phyloP scores from a whole-genome alignment of 2,888 invertebrate species.

The Lutraria lutraria region DNA sequence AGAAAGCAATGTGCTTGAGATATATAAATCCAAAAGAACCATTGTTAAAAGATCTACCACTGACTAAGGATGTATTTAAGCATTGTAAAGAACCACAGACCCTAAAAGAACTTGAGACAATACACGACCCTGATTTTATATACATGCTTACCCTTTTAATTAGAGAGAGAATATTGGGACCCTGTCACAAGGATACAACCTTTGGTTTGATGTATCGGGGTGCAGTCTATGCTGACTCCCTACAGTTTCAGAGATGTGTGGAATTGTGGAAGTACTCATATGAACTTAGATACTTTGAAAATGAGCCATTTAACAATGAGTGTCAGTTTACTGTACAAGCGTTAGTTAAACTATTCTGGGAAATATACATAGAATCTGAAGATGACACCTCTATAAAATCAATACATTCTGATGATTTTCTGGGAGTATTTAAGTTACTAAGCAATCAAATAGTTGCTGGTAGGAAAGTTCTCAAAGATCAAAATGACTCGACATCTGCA shows the following conservation, averaged over 20 bases:
- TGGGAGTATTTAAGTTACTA: slow-evolving; percentile 91
- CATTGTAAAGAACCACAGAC: slow-evolving; percentile 75
- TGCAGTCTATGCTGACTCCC: slow-evolving; percentile 88
- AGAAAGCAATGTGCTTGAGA: slow-evolving; percentile 91
- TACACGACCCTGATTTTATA: slow-evolving; percentile 76
- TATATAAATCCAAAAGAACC: slow-evolving; percentile 76
- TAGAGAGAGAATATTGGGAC: slow-evolving; percentile 94
- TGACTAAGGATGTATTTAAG: slow-evolving; percentile 72
- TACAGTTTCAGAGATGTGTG: slow-evolving; percentile 92
- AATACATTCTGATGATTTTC: slow-evolving; percentile 90
- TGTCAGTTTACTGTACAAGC: slow-evolving; percentile 95
- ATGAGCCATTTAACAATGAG: slow-evolving; percentile 91
- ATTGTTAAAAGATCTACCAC: slow-evolving; percentile 67
- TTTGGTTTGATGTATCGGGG: slow-evolving; percentile 89
- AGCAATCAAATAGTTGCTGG: slow-evolving; percentile 87
- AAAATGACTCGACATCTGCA: neutral
- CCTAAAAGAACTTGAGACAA: slow-evolving; percentile 71
- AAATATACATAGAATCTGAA: slow-evolving; percentile 86
- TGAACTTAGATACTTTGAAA: slow-evolving; percentile 92
- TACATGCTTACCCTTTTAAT: slow-evolving; percentile 94
- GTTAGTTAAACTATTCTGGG: slow-evolving; percentile 93
- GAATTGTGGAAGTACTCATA: slow-evolving; percentile 95
- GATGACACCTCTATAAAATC: slow-evolving; percentile 82
- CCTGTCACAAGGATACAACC: slow-evolving; percentile 94
- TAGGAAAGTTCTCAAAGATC: slow-evolving; percentile 10